Base-by-base conservation (phyloP, 1,140 invertebrate genomes). In the Heliconius eleuchia region DNA sequence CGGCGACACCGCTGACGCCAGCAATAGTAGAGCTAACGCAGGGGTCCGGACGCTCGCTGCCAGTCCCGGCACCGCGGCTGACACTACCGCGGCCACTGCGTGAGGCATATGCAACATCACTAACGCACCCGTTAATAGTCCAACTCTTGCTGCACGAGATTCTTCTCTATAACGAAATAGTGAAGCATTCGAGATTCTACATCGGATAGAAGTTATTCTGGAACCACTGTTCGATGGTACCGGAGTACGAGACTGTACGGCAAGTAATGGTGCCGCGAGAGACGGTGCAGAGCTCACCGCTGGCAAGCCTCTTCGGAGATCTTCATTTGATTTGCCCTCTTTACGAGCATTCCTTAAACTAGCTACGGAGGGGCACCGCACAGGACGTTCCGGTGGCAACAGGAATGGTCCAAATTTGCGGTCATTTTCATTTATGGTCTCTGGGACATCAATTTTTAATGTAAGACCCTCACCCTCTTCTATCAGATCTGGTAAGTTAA, bases 151-250 rank as follows among this genome's bases (percentile, higher is more conserved):
- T 0, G 97, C 97, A 79, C 97, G 95, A 46, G 97, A 96, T 90
- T 98, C 97, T 91, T 98, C 97, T 30, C 97, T 95, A 88, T 98
- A 97, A 77, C 96, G 95, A 90, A 98, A 98, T 77, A 97, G 93
- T n/a, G 97, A 97, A 16, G 97, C 97, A 87, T 98, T 98, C 77
- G 97, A 97, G 66, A 98, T 97, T 13, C 97, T 95, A 88, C 97
- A 96, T 57, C 96, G 96, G 74, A 98, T 93, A 8, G 96, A 96
- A 74, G 96, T 97, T 82, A 97, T 97, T 83, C 96, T 96, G 23
- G 95, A 95, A 9, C 92, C 91, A 37, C 90, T 91, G 55, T 89
- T 95, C 6, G 91, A 83, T 73, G 84, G 89, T 76, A 87, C 92
- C 82, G 85, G 94, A 42, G 85, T 92, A 86, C 92, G 88, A 73